These are phyloP conservation scores for Leptogaster cylindrica DNA, from an alignment of 2,888 invertebrate genomes.

Conservation along the genomic window DNA sequence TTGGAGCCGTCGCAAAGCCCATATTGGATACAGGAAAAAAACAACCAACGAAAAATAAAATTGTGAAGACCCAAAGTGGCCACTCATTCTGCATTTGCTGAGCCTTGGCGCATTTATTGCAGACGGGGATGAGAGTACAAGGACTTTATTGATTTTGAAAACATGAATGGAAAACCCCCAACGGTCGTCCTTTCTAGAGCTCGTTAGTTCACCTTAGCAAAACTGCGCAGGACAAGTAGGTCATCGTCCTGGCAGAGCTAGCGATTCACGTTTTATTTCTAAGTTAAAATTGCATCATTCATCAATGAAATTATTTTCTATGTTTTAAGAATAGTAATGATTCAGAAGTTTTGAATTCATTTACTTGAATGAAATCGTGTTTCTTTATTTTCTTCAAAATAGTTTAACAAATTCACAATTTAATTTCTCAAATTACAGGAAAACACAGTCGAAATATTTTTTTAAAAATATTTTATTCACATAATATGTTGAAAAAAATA, in stretches of 20 bases:
- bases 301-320: too few species aligned
- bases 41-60: too few species aligned
- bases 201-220: background rate
- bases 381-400: too few species aligned
- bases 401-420: too few species aligned
- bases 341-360: too few species aligned
- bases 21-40: background rate
- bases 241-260: constrained; percentile 56
- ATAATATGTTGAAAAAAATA: constrained; percentile 19
- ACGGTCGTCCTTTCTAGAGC: background rate
- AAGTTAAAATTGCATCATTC: constrained; percentile 8
- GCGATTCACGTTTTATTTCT: constrained; percentile 3
- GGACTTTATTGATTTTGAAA: constrained; percentile 8
- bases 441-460: too few species aligned
- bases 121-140: background rate
- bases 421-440: too few species aligned
- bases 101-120: constrained; percentile 14
- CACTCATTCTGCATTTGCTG: background rate
- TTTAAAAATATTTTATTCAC: constrained; percentile 31
- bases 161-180: constrained; percentile 14
- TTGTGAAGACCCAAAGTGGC: too few species aligned
- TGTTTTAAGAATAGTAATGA: too few species aligned
- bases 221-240: constrained; percentile 57
- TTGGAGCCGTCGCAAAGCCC: constrained; percentile 4
- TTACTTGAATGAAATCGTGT: too few species aligned